Evolutionary conservation across 2,888 invertebrate species (phyloP).

Genomic region (Drosophila koepferae): DNA sequence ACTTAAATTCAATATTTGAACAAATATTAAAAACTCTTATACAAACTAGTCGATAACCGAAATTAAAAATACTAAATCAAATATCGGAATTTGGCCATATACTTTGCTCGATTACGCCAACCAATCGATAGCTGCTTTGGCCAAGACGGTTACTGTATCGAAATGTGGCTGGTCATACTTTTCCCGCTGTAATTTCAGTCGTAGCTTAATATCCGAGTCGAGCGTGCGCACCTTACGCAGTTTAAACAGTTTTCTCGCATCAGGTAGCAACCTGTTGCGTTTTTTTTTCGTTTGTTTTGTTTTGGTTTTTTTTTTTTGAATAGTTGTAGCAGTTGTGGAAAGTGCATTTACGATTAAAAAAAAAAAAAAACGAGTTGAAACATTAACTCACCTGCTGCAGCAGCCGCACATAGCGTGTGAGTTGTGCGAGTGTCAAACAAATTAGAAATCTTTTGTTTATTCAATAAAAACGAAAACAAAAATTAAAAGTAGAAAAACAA

Average conservation of each 20-base stretch:
- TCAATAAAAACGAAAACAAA: constrained; percentile 43
- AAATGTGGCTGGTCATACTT: constrained; percentile 21
- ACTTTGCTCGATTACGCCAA: background rate
- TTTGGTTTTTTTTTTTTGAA: constrained; percentile 43
- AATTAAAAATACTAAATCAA: background rate
- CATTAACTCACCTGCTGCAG: constrained; percentile 37
- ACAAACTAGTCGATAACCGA: constrained; percentile 11
- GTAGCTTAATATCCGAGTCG: constrained; percentile 44
- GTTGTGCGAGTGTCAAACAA: constrained; percentile 48
- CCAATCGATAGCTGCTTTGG: constrained; percentile 3
- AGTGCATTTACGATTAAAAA: constrained; percentile 57
- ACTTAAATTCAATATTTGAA: background rate
- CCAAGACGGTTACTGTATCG: background rate
- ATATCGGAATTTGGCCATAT: background rate
- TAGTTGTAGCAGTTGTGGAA: constrained; percentile 37
- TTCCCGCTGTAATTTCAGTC: constrained; percentile 37
- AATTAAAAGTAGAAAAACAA: constrained; percentile 22
- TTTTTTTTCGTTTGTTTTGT: constrained; percentile 42
- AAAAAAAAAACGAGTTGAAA: constrained; percentile 34
- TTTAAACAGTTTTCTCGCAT: constrained; percentile 9
- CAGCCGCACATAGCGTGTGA: constrained; percentile 42
- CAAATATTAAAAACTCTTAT: background rate
- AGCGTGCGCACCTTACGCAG: constrained; percentile 43
- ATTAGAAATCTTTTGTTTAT: constrained; percentile 60
- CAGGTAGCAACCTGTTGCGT: constrained; percentile 51